Evolutionary conservation across 2,888 invertebrate genomes (phyloP).

Genomic region (Dugesia japonica): DNA sequence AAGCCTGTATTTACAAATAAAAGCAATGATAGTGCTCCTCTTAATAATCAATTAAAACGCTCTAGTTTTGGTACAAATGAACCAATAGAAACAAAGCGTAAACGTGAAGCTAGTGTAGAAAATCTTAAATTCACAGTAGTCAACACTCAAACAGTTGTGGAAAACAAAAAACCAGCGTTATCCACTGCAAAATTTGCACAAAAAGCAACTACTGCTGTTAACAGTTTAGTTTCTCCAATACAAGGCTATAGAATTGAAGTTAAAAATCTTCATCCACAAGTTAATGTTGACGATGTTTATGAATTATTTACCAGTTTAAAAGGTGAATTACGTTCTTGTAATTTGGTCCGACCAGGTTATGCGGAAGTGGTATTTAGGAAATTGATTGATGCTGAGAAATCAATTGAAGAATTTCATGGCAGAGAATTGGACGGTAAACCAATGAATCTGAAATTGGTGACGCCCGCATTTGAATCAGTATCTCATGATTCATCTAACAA

Average conservation of each 20-base stretch:
- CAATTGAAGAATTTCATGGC: not conserved
- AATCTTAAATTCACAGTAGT: not conserved
- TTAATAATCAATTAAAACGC: not conserved
- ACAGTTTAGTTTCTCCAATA: constrained; percentile 2
- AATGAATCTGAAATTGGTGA: constrained; percentile 24
- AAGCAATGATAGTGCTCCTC: not conserved
- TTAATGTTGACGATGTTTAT: not conserved
- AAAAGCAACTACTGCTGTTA: not conserved
- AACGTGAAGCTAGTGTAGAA: not conserved
- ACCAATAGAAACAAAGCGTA: not conserved
- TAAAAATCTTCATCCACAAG: constrained; percentile 22
- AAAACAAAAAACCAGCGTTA: not conserved
- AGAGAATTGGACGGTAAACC: constrained; percentile 28
- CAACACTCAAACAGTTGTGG: not conserved
- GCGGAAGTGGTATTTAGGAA: constrained; percentile 24
- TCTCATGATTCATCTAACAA: not conserved
- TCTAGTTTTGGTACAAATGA: too few relatives aligned
- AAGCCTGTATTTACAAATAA: not conserved
- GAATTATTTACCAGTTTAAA: constrained; percentile 20
- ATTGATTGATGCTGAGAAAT: not conserved
- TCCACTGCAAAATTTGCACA: not conserved
- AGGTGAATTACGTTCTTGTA: constrained; percentile 22
- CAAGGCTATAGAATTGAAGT: constrained; percentile 26
- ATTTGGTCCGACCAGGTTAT: constrained; percentile 15
- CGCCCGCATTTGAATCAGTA: not conserved